Evolutionary conservation across 2,888 invertebrate genomes (phyloP), one percentile per base, ranked within the genome.

Genomic region (Sussaba pulchella): DNA sequence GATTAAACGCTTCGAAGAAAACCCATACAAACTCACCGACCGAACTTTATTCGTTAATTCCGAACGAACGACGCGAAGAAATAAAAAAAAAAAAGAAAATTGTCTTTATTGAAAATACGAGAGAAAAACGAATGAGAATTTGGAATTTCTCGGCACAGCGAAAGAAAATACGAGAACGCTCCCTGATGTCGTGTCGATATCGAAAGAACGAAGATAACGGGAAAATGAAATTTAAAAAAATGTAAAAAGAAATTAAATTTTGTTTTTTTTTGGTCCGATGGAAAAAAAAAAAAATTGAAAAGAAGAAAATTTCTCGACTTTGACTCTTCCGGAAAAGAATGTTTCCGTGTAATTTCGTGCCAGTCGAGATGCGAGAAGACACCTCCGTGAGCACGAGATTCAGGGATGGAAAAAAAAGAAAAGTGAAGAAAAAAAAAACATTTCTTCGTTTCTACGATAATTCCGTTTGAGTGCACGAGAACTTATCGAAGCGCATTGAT

Each of bases 401-500:
- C 41, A 24, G 24, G 17, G 24, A 10, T 12, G 52, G 39, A 39
- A 41, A 52, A 67, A 67, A 39, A 52, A 47, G 47, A 31, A 64
- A 10, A 45, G 41, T 47, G 31, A 64, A 64, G 12, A n/a, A 63
- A 24, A 63, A n/a, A 12, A 54, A 54, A 31, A 31, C 2, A 31
- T 5, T 31, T 31, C 8, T 17, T 41, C 54, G 54, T 70, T 43
- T 24, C 54, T 57, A n/a, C 57, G 57, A 70, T 70, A 57, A 70
- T 57, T 70, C 57, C 69, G 57, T 70, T 57, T 70, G 69, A 57
- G 57, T 43, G 57, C 54, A 31, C 57, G 69, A 31, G 69, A 26
- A 57, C 69, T 70, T 57, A 70, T 70, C 69, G 69, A 57, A 43
- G 69, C 69, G 69, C 69, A 70, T 70, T 54, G 69, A 54, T 70